These are phyloP conservation scores for Phyllostomus hastatus DNA, from an alignment of 2,113 vertebrate species.

Conservation along the genomic window DNA sequence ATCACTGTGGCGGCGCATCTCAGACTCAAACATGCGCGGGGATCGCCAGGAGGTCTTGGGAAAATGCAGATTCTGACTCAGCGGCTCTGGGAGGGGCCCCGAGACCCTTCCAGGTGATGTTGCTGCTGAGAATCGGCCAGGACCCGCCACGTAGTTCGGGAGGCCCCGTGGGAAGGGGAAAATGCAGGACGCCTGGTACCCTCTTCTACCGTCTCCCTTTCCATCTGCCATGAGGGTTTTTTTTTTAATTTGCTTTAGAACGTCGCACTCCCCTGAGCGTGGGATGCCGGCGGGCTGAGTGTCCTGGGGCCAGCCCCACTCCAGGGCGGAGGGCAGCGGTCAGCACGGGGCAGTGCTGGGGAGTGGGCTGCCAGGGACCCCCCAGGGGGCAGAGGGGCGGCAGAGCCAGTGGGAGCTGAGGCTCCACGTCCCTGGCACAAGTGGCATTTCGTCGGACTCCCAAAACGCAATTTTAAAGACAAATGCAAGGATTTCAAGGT, in stretches of 20 bases:
- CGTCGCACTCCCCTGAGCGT: background rate
- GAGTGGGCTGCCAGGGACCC: background rate
- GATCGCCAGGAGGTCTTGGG: background rate
- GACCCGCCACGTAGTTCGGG: rapidly evolving
- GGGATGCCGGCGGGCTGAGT: rapidly evolving
- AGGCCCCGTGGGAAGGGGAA: background rate
- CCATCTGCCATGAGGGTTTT: background rate
- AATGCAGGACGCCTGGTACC: too few species aligned
- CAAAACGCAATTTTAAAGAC: background rate
- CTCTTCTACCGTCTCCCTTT: background rate
- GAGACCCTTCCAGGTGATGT: background rate
- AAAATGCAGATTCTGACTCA: background rate
- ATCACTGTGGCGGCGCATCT: too few species aligned
- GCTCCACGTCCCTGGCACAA: background rate
- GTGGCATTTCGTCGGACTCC: rapidly evolving
- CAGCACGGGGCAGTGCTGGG: rapidly evolving
- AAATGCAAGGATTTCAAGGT: background rate
- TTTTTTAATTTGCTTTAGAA: background rate
- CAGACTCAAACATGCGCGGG: rapidly evolving
- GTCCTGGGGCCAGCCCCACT: rapidly evolving
- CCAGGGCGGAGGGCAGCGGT: background rate
- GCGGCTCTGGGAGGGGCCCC: background rate
- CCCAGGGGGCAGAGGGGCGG: background rate
- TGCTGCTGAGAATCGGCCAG: background rate
- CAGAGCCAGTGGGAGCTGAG: background rate